Evolutionary conservation across 53 echinoderm and acorn worm genomes (phyloP).

Genomic region (Antedon mediterranea): DNA sequence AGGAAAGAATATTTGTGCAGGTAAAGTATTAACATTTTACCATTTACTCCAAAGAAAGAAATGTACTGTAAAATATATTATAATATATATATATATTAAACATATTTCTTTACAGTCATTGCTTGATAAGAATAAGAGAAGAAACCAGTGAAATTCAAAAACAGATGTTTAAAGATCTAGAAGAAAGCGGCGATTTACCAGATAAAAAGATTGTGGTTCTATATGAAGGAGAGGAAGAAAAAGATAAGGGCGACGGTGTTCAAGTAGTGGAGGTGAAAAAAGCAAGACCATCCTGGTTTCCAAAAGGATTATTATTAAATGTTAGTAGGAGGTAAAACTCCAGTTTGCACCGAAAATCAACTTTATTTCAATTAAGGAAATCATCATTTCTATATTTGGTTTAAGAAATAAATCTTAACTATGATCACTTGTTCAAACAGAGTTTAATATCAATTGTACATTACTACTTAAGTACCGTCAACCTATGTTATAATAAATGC

Average conservation of each 20-base stretch:
- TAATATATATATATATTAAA: no score
- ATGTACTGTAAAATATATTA: background rate
- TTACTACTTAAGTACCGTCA: no score
- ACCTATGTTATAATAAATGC: no score
- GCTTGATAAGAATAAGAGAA: constrained; percentile 53
- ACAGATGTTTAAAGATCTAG: constrained; percentile 20
- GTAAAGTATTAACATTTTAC: constrained; percentile 11
- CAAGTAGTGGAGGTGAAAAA: constrained; percentile 66
- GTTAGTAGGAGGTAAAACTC: background rate
- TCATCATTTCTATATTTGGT: no score
- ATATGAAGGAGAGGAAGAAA: constrained; percentile 60
- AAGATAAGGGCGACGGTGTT: constrained; percentile 5
- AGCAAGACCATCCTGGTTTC: constrained; percentile 78
- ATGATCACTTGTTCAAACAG: no score
- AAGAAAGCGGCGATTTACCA: constrained; percentile 31
- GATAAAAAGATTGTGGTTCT: constrained; percentile 56
- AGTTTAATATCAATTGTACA: no score
- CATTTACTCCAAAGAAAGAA: background rate
- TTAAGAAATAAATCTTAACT: no score
- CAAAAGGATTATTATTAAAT: constrained; percentile 5
- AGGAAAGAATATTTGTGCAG: constrained; percentile 59
- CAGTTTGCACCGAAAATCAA: no score
- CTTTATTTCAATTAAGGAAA: no score
- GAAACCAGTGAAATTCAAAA: constrained; percentile 58
- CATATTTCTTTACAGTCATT: constrained; percentile 33